A percentile compares a stretch with the other conserved stretches of the same genome.
phyloP scores from a whole-genome alignment of 2,888 invertebrate species.

The Vandiemenella viatica region DNA sequence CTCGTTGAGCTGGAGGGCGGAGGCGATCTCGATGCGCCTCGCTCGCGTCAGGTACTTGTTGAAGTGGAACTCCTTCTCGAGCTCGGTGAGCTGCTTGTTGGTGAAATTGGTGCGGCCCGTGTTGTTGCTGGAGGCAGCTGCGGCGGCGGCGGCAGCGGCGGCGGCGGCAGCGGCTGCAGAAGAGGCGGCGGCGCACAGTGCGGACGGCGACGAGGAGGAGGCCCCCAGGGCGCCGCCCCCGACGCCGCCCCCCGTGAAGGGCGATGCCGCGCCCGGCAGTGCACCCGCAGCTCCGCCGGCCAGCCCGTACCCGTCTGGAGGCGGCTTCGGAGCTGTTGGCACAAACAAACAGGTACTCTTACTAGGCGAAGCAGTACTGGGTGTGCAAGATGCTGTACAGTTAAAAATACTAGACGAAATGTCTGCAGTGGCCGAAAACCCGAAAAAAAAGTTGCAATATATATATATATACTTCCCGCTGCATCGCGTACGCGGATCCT shows the following conservation, averaged over 20 bases:
- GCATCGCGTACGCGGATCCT: too few species aligned
- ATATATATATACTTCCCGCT: neutral
- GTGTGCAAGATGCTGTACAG: too few species aligned
- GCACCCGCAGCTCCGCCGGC: constrained; percentile 11
- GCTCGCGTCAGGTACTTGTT: constrained; percentile 97
- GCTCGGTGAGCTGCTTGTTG: constrained; percentile 95
- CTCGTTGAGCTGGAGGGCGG: constrained; percentile 88
- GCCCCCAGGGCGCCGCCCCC: constrained; percentile 19
- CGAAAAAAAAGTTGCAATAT: neutral
- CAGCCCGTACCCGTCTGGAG: constrained; percentile 17
- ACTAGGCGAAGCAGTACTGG: too few species aligned
- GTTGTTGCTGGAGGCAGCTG: constrained; percentile 46
- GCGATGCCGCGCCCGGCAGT: constrained; percentile 10
- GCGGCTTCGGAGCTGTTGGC: constrained; percentile 20
- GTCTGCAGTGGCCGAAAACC: neutral
- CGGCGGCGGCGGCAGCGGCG: constrained; percentile 22
- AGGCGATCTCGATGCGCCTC: constrained; percentile 93
- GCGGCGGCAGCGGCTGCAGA: too few species aligned
- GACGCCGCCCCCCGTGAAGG: neutral
- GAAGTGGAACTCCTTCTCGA: constrained; percentile 99
- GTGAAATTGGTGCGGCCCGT: constrained; percentile 97
- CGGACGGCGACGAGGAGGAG: constrained; percentile 11
- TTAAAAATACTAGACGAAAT: too few species aligned
- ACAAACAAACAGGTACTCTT: constrained; percentile 8
- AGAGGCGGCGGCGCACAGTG: too few species aligned